Base-by-base conservation (phyloP, 1,140 invertebrate genomes). In the Cydia fagiglandana region DNA sequence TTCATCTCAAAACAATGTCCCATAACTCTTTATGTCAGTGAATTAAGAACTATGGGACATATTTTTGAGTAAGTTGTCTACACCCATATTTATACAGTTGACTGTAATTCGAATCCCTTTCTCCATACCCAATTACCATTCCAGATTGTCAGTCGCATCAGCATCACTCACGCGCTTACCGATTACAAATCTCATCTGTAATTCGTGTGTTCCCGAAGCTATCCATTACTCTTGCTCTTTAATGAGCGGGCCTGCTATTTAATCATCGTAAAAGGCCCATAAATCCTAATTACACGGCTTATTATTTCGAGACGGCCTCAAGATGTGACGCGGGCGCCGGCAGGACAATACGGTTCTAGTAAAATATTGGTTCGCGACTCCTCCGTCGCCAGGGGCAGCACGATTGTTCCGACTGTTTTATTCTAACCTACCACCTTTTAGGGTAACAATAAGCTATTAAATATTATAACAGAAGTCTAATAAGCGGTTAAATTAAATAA, bases 211-310 rank as follows among this genome's bases (percentile, higher is more conserved):
- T 81, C 81, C 76, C 76, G 77, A 81, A 78, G 68, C 82, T 74
- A 86, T 83, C 68, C 76, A 83, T 87, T 83, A 83, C 80, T 76
- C 76, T 76, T 70, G 70, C 68, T 76, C 81, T 87, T 86, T 86
- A 88, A 88, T 86, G 85, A 88, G 79, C 75, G 76, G 77, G 73
- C 73, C 75, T 73, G 79, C 79, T 81, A 86, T 88, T 90, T 88
- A 86, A 86, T 88, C 87, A 88, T 88, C 83, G 81, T 87, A 87
- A 90, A 88, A 83, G 86, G 81, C 79, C 78, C 81, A 88, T 90
- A 88, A 88, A 90, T 90, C 83, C 83, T 86, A 88, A 90, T 88
- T 88, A 90, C 84, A 86, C 77, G 81, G 81, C 87, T 88, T 90
- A 88, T 90, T 88, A 89, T 89, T 88, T 88, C 84, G 78, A 88